Conservation (phyloP, 1,140 invertebrate species). For the Drosophila melanica region DNA sequence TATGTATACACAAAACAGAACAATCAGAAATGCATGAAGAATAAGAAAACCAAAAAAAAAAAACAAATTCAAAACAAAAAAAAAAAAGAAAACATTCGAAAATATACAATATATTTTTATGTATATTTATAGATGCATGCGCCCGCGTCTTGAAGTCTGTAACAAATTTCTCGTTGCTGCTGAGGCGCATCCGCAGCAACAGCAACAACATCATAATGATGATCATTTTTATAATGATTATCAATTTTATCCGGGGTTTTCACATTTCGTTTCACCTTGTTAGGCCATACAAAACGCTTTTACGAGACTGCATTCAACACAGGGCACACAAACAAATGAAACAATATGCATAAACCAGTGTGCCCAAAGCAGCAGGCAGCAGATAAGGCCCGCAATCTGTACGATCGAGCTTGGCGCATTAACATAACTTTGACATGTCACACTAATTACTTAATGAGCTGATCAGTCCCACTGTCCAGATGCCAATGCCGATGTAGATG, state of each 20-base stretch:
- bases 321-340: constrained; percentile 61
- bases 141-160: constrained; percentile 61
- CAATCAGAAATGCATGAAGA: constrained; percentile 5
- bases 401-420: constrained; percentile 57
- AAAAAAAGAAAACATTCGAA: constrained; percentile 26
- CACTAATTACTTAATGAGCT: constrained; percentile 84
- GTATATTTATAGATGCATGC: constrained; percentile 57
- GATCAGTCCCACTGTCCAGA: constrained; percentile 32
- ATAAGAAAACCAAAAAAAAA: too few relatives aligned
- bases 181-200: constrained; percentile 40
- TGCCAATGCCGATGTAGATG: neutral
- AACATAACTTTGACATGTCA: constrained; percentile 83
- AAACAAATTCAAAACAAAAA: constrained; percentile 6
- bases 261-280: constrained; percentile 80
- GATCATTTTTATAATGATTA: constrained; percentile 36
- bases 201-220: constrained; percentile 38
- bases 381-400: constrained; percentile 42
- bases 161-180: constrained; percentile 62
- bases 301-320: constrained; percentile 49
- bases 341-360: constrained; percentile 73
- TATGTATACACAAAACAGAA: constrained; percentile 22
- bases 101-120: constrained; percentile 42
- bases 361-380: constrained; percentile 24
- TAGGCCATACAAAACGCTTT: constrained; percentile 71
- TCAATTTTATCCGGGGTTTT: constrained; percentile 64